Conservation (phyloP, 2,888 invertebrate genomes). For the Hermodice carunculata region DNA sequence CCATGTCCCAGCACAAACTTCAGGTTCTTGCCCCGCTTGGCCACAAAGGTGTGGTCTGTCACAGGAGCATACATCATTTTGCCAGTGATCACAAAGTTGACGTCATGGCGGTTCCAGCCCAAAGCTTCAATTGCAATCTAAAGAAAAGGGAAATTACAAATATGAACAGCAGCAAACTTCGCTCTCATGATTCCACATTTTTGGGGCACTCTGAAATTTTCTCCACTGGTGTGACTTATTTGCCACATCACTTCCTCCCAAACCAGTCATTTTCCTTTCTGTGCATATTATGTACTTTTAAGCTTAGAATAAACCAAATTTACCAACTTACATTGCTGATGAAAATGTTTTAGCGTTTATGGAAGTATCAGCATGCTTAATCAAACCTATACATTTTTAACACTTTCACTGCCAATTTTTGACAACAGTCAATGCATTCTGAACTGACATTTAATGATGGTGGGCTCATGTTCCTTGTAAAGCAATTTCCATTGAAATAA, state of each 20-base stretch:
- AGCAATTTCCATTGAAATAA: too few species aligned
- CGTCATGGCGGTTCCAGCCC: conserved; percentile 87
- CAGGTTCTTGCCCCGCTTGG: conserved; percentile 51
- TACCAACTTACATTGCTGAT: too few species aligned
- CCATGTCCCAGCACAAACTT: conserved; percentile 86
- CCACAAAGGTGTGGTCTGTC: conserved; percentile 83
- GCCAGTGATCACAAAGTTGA: conserved; percentile 91
- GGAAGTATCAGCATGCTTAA: too few species aligned
- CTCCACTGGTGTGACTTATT: neutral
- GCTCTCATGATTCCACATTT: conserved; percentile 1
- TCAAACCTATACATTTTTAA: too few species aligned
- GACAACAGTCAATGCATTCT: too few species aligned
- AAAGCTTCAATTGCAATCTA: conserved; percentile 91
- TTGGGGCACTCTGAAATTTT: neutral
- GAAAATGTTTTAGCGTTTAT: too few species aligned
- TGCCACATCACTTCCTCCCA: neutral
- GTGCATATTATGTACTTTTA: too few species aligned
- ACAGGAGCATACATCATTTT: conserved; percentile 89
- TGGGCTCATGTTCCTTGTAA: too few species aligned
- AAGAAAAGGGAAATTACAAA: neutral
- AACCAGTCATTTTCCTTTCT: neutral
- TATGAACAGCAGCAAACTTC: neutral
- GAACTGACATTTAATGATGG: too few species aligned
- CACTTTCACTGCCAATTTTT: too few species aligned
- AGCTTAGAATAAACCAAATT: too few species aligned